Conservation (phyloP, 2,888 invertebrate species). For the Crematogaster levior region DNA sequence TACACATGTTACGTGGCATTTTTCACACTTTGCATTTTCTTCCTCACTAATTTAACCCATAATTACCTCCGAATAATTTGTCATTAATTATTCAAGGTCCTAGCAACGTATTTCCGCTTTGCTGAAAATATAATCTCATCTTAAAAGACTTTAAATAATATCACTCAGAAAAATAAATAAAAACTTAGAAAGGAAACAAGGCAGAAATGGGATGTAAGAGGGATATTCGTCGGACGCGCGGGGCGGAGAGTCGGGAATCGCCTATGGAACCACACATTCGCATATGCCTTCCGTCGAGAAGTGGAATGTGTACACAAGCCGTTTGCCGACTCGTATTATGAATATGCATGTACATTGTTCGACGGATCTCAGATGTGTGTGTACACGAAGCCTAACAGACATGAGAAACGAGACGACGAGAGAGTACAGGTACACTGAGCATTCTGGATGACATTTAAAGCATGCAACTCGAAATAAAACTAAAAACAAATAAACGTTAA, state of each 20-base stretch:
- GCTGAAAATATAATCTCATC: slow-evolving; percentile 39
- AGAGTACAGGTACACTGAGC: slow-evolving; percentile 83
- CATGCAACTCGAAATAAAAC: slow-evolving; percentile 81
- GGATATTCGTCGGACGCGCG: background rate
- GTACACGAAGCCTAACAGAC: slow-evolving; percentile 53
- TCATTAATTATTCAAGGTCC: slow-evolving; percentile 15
- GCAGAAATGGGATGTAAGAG: background rate
- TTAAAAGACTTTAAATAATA: slow-evolving; percentile 26
- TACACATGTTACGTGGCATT: background rate
- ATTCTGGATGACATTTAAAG: slow-evolving; percentile 85
- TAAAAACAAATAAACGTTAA: slow-evolving; percentile 45
- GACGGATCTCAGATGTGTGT: slow-evolving; percentile 38
- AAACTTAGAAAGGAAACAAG: background rate
- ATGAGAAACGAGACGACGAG: slow-evolving; percentile 76
- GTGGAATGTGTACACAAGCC: slow-evolving; percentile 40
- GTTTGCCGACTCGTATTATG: slow-evolving; percentile 50
- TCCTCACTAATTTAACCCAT: background rate
- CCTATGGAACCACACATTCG: slow-evolving; percentile 42
- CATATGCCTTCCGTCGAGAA: slow-evolving; percentile 39
- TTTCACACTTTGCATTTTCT: background rate
- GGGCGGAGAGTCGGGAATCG: slow-evolving; percentile 1
- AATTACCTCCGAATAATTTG: slow-evolving; percentile 18
- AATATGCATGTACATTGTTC: slow-evolving; percentile 57
- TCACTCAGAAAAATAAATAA: slow-evolving; percentile 28
- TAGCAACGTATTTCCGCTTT: background rate